Conservation (phyloP, 2,888 invertebrate genomes). For the Lithodes maja region DNA sequence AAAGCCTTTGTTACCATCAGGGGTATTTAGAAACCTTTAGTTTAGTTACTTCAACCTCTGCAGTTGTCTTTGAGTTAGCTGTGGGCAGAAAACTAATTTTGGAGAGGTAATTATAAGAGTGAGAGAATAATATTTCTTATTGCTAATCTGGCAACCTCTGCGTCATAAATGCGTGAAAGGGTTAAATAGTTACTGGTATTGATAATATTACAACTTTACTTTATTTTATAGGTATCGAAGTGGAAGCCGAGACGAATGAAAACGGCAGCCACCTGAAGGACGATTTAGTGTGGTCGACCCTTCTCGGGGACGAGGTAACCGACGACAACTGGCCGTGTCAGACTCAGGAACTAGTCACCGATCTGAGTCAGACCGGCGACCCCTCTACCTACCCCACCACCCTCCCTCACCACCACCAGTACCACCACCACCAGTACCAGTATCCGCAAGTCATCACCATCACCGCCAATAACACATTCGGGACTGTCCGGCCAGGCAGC, state of each 20-base stretch:
- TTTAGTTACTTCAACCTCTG: too few species aligned
- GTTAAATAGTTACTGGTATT: too few species aligned
- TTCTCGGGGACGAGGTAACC: conserved; percentile 60
- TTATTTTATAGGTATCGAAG: conserved; percentile 44
- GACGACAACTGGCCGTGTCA: conserved; percentile 66
- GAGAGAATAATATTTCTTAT: too few species aligned
- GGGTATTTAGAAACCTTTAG: too few species aligned
- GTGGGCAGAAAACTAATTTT: too few species aligned
- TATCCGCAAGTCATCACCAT: conserved; percentile 48
- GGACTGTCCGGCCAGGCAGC: neutral
- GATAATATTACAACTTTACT: neutral
- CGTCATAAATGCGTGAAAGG: too few species aligned
- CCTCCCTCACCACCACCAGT: conserved; percentile 19
- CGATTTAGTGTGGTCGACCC: conserved; percentile 64
- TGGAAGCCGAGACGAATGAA: conserved; percentile 41
- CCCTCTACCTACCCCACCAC: conserved; percentile 69
- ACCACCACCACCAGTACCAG: conserved; percentile 24
- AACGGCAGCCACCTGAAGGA: conserved; percentile 48
- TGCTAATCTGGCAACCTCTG: too few species aligned
- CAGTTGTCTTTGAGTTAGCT: too few species aligned
- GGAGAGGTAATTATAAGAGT: too few species aligned
- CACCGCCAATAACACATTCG: conserved; percentile 23
- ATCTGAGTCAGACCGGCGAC: conserved; percentile 68
- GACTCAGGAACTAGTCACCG: conserved; percentile 68
- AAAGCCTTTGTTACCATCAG: too few species aligned